phyloP scores from a whole-genome alignment of 37 sponge, comb jelly and placozoan species.

The Hormiphora californensis region DNA sequence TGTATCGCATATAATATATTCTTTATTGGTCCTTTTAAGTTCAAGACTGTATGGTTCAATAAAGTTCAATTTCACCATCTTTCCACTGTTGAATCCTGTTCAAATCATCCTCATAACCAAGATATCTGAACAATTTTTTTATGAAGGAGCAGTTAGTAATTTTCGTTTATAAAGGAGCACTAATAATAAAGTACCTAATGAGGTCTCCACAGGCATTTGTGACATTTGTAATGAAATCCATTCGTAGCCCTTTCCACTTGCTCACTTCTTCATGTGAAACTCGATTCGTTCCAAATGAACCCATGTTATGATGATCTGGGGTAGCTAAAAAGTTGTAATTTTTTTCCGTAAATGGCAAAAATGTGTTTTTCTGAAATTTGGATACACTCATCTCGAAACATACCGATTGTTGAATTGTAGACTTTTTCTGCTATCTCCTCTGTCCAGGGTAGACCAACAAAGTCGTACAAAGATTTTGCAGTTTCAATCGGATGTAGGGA shows the following conservation, averaged over 20 bases:
- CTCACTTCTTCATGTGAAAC: not conserved
- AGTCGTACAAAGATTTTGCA: slow-evolving; percentile 36
- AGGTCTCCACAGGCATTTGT: not conserved
- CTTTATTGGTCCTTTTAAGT: no score
- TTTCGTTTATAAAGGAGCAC: no score
- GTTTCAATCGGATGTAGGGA: slow-evolving; percentile 31
- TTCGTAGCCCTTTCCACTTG: not conserved
- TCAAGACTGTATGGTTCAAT: no score
- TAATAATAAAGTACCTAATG: no score
- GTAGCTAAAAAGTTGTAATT: no score
- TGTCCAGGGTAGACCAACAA: not conserved
- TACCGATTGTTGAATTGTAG: slow-evolving; percentile 12
- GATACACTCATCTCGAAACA: no score
- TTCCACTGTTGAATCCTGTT: slow-evolving; percentile 14
- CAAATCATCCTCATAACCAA: slow-evolving; percentile 14
- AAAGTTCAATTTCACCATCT: no score
- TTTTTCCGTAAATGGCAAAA: no score
- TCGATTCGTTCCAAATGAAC: slow-evolving; percentile 1
- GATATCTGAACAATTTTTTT: no score
- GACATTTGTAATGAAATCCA: not conserved
- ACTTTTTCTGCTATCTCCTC: not conserved
- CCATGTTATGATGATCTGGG: not conserved
- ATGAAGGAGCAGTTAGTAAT: no score
- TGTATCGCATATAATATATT: no score
- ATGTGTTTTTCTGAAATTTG: no score